Conservation (phyloP, 2,888 invertebrate genomes). For the Plagodis dolabraria region DNA sequence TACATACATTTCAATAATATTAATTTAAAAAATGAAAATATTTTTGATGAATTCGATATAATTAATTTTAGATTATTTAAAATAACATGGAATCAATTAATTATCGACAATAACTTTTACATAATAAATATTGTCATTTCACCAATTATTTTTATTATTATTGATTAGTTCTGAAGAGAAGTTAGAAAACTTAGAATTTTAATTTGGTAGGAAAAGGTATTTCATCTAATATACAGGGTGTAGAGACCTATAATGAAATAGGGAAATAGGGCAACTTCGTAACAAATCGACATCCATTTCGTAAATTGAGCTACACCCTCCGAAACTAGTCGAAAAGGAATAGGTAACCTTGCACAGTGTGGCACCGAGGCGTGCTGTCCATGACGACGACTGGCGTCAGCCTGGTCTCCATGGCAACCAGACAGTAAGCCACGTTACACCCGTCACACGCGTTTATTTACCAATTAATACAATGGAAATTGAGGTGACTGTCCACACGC, state of each 20-base stretch:
- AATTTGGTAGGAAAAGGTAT: too few relatives aligned
- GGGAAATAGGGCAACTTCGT: constrained; percentile 28
- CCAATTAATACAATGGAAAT: constrained; percentile 62
- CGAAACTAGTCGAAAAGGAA: constrained; percentile 35
- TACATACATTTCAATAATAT: too few relatives aligned
- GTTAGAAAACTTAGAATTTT: too few relatives aligned
- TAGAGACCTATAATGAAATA: background rate
- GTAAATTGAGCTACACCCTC: constrained; percentile 50
- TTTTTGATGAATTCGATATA: too few relatives aligned
- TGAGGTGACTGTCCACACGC: constrained; percentile 52
- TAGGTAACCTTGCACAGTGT: constrained; percentile 57
- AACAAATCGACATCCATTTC: constrained; percentile 43
- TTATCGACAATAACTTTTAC: too few relatives aligned
- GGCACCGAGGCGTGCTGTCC: constrained; percentile 45
- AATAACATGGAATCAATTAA: too few relatives aligned
- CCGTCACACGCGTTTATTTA: constrained; percentile 64
- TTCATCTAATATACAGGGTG: too few relatives aligned
- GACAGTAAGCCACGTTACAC: constrained; percentile 46
- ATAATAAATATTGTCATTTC: too few relatives aligned
- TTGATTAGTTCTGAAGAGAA: too few relatives aligned
- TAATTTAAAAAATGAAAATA: too few relatives aligned
- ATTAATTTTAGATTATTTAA: too few relatives aligned
- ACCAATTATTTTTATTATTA: too few relatives aligned
- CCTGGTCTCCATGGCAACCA: constrained; percentile 63
- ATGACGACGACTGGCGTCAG: constrained; percentile 61